phyloP scores from a whole-genome alignment of 2,113 vertebrate species.

The Gymnarchus niloticus region DNA sequence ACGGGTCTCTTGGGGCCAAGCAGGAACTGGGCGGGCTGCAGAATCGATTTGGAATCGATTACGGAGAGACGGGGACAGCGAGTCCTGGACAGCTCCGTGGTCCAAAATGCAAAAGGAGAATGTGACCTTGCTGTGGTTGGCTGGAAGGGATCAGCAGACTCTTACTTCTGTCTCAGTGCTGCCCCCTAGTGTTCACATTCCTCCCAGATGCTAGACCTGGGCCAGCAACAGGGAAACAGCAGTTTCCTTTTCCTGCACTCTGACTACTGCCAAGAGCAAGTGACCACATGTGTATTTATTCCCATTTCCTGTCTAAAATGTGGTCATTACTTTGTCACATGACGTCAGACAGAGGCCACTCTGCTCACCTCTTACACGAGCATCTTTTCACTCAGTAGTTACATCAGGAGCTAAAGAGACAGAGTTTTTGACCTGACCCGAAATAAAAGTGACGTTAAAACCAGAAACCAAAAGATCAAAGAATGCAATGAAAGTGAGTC shows the following conservation, averaged over 20 bases:
- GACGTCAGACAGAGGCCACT: too few relatives aligned
- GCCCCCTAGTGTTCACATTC: neutral
- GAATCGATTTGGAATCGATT: too few relatives aligned
- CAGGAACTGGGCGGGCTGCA: too few relatives aligned
- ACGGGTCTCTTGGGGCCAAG: too few relatives aligned
- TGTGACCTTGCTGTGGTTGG: neutral
- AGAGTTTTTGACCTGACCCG: too few relatives aligned
- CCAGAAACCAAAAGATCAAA: too few relatives aligned
- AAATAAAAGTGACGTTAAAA: too few relatives aligned
- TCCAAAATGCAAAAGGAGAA: neutral
- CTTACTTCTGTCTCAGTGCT: neutral
- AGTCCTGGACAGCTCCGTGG: neutral
- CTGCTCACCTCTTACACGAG: too few relatives aligned
- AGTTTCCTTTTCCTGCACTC: constrained; percentile 32
- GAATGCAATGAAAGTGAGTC: too few relatives aligned
- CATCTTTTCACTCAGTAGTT: too few relatives aligned
- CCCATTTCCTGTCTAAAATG: constrained; percentile 34
- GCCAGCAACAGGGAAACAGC: constrained; percentile 28
- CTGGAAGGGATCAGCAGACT: neutral
- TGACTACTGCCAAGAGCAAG: neutral
- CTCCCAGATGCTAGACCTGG: neutral
- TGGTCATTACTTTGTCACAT: constrained; percentile 17
- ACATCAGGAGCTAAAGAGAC: too few relatives aligned
- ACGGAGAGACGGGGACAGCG: neutral
- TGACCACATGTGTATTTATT: constrained; percentile 20